Base-by-base conservation (phyloP, 2,797 vertebrate genomes). In the Anas flavirostris region DNA sequence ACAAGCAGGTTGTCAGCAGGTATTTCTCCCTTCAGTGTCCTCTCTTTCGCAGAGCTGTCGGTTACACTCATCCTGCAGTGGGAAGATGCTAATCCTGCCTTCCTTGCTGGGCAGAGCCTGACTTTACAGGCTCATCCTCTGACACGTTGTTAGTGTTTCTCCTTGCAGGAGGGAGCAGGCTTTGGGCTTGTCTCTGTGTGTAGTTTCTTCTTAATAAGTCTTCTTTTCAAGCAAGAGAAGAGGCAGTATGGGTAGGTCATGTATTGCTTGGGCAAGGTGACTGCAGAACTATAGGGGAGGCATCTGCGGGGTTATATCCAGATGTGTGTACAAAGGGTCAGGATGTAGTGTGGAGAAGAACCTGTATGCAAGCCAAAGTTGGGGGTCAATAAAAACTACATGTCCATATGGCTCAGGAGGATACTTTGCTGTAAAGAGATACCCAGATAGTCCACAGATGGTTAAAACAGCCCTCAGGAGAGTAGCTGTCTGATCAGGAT, bases 201-300 rank as follows among this genome's bases (percentile, higher is more conserved):
- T 28, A 50, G 50, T 26, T 68, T 76, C 60, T 53, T 80, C 69
- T 43, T 70, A 59, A 17, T 35, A 73, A 80, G 39, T 8, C 10
- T 19, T 16, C 16, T 60, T 4, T 1, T 53, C 21, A 35, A 43
- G 23, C 64, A 4, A 2, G 12, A 28, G 5, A 6, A 5, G 10
- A 41, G 56, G 7, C 16, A 78, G n/a, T 68, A 44, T 0, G 2
- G 7, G 29, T 0, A 0, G n/a, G 13, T 68, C 9, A 0, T 0
- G 1, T 16, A 11, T 5, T 2, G 12, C 7, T 22, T 50, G 53
- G 16, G 21, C 18, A 76, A 59, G 9, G 4, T 25, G 39, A 85
- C 29, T 14, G 17, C 50, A 76, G 48, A 77, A 33, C 23, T 3
- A 9, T 39, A 9, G 7, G 10, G 7, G 16, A 58, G 28, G 21